Conservation (phyloP, 2,888 invertebrate genomes). For the Eretmocerus hayati region DNA sequence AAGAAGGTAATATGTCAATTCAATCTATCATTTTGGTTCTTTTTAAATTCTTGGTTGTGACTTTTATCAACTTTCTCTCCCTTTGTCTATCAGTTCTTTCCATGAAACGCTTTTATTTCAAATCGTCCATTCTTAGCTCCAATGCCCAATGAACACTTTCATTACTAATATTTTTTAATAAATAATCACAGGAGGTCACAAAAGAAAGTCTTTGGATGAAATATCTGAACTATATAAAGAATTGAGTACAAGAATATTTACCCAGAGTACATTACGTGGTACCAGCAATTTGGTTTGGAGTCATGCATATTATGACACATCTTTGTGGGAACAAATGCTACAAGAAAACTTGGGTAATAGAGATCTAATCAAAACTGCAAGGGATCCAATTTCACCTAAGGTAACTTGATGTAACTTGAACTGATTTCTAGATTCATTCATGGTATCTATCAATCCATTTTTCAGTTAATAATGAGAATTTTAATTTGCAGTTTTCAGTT, state of each 20-base stretch:
- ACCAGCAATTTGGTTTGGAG: constrained; percentile 73
- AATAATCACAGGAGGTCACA: constrained; percentile 48
- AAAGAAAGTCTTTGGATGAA: constrained; percentile 54
- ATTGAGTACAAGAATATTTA: constrained; percentile 60
- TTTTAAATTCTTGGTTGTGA: too few relatives aligned
- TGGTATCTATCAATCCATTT: too few relatives aligned
- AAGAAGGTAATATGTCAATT: constrained; percentile 23
- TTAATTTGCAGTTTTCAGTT: constrained; percentile 57
- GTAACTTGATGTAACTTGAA: too few relatives aligned
- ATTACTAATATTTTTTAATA: not conserved
- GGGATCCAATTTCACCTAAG: constrained; percentile 53
- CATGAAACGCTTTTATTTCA: too few relatives aligned
- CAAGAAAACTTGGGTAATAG: constrained; percentile 58
- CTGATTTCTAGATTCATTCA: not conserved
- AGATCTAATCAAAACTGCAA: constrained; percentile 55
- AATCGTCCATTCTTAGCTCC: too few relatives aligned
- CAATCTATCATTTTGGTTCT: constrained; percentile 4
- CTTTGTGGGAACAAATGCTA: constrained; percentile 72
- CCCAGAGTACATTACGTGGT: constrained; percentile 59
- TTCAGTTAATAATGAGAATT: too few relatives aligned
- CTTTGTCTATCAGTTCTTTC: not conserved
- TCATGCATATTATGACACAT: constrained; percentile 84
- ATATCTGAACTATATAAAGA: constrained; percentile 56
- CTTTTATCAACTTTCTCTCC: constrained; percentile 6
- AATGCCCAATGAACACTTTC: not conserved